These are phyloP conservation scores for Neodiprion lecontei DNA, from an alignment of 1,140 invertebrate species.

Conservation along the genomic window DNA sequence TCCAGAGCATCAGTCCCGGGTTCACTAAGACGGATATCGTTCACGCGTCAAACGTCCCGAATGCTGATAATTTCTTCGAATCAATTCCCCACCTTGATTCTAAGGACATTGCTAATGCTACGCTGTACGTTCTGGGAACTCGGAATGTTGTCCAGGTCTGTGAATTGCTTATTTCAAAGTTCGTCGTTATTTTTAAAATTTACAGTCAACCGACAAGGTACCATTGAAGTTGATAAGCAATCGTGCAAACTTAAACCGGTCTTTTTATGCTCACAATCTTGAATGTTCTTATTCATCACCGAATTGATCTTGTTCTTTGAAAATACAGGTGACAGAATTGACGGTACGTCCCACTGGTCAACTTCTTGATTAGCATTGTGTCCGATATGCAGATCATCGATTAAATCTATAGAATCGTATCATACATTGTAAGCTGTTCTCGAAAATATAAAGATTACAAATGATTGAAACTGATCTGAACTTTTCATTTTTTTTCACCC, in stretches of 20 bases:
- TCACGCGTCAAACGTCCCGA: constrained; percentile 40
- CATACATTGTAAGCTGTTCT: background rate
- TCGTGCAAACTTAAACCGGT: background rate
- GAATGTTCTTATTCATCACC: background rate
- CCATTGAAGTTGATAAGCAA: too few relatives aligned
- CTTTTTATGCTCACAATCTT: background rate
- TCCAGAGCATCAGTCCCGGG: constrained; percentile 68
- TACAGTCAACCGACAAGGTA: background rate
- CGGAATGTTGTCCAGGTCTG: constrained; percentile 62
- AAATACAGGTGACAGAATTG: background rate
- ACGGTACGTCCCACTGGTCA: constrained; percentile 40
- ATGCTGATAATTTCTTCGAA: constrained; percentile 19
- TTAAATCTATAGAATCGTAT: background rate
- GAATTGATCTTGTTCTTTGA: background rate
- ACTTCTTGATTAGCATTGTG: background rate
- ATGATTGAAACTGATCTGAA: background rate
- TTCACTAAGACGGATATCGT: constrained; percentile 64
- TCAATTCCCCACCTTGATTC: constrained; percentile 41
- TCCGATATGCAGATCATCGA: background rate
- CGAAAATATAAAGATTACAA: background rate
- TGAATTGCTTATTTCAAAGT: background rate
- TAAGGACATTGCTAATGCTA: constrained; percentile 63
- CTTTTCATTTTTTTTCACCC: background rate
- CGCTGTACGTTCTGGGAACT: constrained; percentile 60
- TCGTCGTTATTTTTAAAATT: background rate